Percentiles rank a stretch among this genome's conserved stretches.
These are phyloP conservation scores for Hydrotaea cyrtoneurina DNA, from an alignment of 2,888 invertebrate species.

Conservation along the genomic window DNA sequence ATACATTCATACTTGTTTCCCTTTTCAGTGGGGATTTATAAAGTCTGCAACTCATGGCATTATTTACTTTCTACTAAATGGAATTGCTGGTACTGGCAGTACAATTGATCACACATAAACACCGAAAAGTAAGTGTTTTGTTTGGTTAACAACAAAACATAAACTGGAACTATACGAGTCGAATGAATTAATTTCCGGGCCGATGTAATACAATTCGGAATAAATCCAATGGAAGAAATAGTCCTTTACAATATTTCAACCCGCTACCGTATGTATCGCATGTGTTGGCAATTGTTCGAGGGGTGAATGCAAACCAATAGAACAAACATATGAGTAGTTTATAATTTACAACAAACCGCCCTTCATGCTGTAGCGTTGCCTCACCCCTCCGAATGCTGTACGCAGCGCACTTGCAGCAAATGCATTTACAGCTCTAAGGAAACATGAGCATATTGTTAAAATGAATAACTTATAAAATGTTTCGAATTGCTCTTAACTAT, in stretches of 20 bases:
- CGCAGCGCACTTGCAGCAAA: not conserved
- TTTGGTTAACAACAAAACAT: too few relatives aligned
- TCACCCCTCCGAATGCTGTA: not conserved
- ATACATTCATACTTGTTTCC: too few relatives aligned
- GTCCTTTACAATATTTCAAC: not conserved
- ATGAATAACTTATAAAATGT: constrained; percentile 55
- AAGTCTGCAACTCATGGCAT: too few relatives aligned
- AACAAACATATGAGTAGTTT: constrained; percentile 41
- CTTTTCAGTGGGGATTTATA: too few relatives aligned
- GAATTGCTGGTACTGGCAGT: too few relatives aligned
- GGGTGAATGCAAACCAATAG: constrained; percentile 50
- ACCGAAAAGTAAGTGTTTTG: too few relatives aligned
- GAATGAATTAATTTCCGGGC: too few relatives aligned
- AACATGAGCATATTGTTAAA: constrained; percentile 46
- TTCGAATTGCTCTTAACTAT: constrained; percentile 43
- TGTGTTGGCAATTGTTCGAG: constrained; percentile 22
- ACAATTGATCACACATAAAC: too few relatives aligned
- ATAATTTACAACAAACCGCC: constrained; percentile 48
- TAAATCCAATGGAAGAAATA: too few relatives aligned
- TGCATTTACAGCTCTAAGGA: constrained; percentile 17
- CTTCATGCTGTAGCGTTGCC: constrained; percentile 30
- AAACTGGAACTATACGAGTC: too few relatives aligned
- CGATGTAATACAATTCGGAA: too few relatives aligned
- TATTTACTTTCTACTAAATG: too few relatives aligned
- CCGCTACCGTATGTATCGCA: not conserved